A percentile compares a stretch with the other conserved stretches of the same genome.
phyloP scores from a whole-genome alignment of 2,113 vertebrate genomes.

The Anhinga anhinga region DNA sequence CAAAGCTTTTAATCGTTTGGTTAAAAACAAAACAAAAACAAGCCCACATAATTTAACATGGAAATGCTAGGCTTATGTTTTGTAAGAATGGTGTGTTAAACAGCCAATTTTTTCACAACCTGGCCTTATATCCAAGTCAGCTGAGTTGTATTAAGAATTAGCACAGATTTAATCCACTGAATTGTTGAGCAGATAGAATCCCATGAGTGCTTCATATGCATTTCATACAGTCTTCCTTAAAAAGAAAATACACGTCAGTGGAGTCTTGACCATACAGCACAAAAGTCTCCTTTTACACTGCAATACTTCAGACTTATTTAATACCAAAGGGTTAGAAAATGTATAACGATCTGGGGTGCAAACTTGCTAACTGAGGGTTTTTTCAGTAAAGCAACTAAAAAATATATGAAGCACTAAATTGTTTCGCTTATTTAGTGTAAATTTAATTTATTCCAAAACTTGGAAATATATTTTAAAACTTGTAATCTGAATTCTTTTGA shows the following conservation, averaged over 20 bases:
- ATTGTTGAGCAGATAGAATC: background rate
- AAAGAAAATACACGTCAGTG: background rate
- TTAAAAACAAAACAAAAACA: background rate
- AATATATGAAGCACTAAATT: background rate
- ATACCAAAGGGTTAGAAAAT: background rate
- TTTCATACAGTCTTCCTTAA: background rate
- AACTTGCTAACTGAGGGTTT: background rate
- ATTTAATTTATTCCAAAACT: background rate
- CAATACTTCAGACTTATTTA: background rate
- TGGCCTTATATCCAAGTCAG: background rate
- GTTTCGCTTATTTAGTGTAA: background rate
- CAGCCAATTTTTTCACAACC: background rate
- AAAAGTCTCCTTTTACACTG: background rate
- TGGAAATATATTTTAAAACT: background rate
- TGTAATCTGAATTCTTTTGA: background rate
- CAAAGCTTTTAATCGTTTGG: background rate
- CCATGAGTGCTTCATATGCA: background rate
- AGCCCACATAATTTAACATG: background rate
- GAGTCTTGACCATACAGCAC: background rate
- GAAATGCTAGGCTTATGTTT: background rate
- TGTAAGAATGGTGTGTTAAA: background rate
- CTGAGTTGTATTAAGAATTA: conserved; percentile 32
- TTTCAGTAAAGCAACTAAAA: background rate
- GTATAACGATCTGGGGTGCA: background rate
- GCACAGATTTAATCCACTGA: background rate